Conservation (phyloP, 2,888 invertebrate species). For the Tetheella fluctuosa region DNA sequence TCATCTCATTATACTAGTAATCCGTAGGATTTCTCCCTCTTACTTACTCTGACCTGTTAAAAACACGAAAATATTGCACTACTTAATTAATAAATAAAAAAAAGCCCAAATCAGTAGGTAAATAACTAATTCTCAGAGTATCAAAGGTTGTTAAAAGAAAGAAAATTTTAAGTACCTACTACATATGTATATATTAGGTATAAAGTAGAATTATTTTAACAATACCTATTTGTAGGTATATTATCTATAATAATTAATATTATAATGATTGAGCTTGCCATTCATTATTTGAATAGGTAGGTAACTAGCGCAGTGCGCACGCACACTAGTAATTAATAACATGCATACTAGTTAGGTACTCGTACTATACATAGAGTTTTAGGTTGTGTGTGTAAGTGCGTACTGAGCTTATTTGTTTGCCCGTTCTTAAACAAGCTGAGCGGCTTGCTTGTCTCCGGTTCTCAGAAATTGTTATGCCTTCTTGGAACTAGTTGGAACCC, state of each 20-base stretch:
- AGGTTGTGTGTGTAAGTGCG: conserved; percentile 57
- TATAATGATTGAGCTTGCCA: no score
- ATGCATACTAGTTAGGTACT: conserved; percentile 35
- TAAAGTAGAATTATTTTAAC: no score
- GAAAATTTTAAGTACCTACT: no score
- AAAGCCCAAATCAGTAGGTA: no score
- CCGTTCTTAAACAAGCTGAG: conserved; percentile 68
- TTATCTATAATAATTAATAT: no score
- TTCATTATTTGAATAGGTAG: not conserved
- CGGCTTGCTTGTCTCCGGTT: conserved; percentile 79
- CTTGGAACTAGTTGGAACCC: conserved; percentile 83
- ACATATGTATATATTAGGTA: no score
- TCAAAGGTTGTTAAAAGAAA: no score
- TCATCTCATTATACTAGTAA: conserved; percentile 65
- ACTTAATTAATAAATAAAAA: not conserved
- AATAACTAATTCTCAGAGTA: no score
- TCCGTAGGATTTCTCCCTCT: conserved; percentile 33
- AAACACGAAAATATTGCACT: not conserved
- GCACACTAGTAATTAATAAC: conserved; percentile 29
- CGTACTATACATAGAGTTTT: conserved; percentile 31
- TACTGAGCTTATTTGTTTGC: conserved; percentile 74
- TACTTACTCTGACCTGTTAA: not conserved
- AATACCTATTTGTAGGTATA: no score
- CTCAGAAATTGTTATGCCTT: conserved; percentile 84
- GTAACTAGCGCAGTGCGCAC: no score